Evolutionary conservation across 2,797 vertebrate species (phyloP), one percentile per base, ranked within the genome.

Genomic region (Etheostoma perlongum): DNA sequence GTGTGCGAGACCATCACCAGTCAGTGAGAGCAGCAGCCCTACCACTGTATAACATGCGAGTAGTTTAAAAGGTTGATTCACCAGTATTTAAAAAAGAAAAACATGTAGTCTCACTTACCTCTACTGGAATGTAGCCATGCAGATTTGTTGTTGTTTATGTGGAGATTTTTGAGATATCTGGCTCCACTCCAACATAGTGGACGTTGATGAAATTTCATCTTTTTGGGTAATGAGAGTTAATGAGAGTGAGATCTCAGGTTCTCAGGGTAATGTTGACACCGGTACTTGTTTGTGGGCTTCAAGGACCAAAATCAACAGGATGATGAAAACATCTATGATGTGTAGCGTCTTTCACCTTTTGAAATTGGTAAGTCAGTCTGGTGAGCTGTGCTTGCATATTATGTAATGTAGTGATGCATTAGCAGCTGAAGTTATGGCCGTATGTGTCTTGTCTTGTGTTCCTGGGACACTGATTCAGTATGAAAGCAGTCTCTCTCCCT

Each of bases 401-500:
- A 4, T 1, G 13, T 59, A 25, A n/a, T 61, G 9, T 36, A 33
- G 21, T 19, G 51, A 47, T 40, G 5, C 51, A 19, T 55, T 42
- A 46, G 6, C 33, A 64, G 44, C 42, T 61, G 48, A 47, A 2
- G 60, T 9, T 27, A 61, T 59, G 40, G 18, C n/a, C 4, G 40
- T 44, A n/a, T 42, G 57, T 51, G 57, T 25, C 36, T 67, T 49
- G 36, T 30, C 6, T 46, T 54, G 2, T 21, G 13, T 53, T 44
- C 51, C 42, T 12, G 54, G 59, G 62, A 73, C 49, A 52, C 12
- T 61, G 40, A 74, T 72, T 71, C 25, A 21, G 23, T 19, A 8
- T 44, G 10, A 57, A 44, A 58, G 40, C 21, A 13, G 21, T 1
- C 55, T 18, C 10, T 18, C 62, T 67, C 16, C 33, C 23, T n/a